Base-by-base conservation (phyloP, 2,888 invertebrate species). In the Hypomecis punctinalis region DNA sequence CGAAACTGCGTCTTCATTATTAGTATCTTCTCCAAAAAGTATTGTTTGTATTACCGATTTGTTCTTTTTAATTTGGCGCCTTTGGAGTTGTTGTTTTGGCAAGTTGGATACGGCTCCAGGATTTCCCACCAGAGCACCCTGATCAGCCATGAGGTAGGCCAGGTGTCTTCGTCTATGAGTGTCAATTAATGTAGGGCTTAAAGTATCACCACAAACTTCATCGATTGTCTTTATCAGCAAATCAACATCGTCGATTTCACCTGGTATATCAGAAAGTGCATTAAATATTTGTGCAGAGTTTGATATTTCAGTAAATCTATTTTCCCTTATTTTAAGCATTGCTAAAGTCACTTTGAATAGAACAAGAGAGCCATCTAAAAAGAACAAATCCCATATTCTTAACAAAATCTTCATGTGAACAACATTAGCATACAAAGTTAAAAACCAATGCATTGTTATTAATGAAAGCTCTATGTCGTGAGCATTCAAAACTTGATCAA, bases 231-330 rank as follows among this genome's bases (percentile, higher is more conserved):
- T 95, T 74, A 98, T 95, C 39, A 99, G 93, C 69, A 96, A 94
- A 78, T 98, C 97, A 55, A 98, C 97, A 92, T 98, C 98, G 80
- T 98, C 97, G 66, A 99, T 96, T 88, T 97, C 97, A 11, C 98
- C 97, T 46, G 99, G 99, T 81, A 99, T 97, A 85, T 99, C 98
- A 13, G 99, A 99, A 2, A 99, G 93, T 4, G 98, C 97, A 89
- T 99, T 99, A 87, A 99, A 99, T 80, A 99, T 98, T 92, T 99
- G 98, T 9, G 99, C 99, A 0, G 99, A 99, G 89, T 99, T 99
- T 78, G 98, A 98, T 73, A 98, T 94, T 72, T 95, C 95, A 75
- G 96, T 96, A 61, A 99, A 94, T 80, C 97, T 96, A 65, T 92
- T 92, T 75, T 93, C 93, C 80, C 94, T 95, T 76, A 98, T 96